A percentile compares a stretch with the other conserved stretches of the same genome.
These are phyloP conservation scores for Cynocephalus volans DNA, from an alignment of 2,113 vertebrate species.

Conservation along the genomic window DNA sequence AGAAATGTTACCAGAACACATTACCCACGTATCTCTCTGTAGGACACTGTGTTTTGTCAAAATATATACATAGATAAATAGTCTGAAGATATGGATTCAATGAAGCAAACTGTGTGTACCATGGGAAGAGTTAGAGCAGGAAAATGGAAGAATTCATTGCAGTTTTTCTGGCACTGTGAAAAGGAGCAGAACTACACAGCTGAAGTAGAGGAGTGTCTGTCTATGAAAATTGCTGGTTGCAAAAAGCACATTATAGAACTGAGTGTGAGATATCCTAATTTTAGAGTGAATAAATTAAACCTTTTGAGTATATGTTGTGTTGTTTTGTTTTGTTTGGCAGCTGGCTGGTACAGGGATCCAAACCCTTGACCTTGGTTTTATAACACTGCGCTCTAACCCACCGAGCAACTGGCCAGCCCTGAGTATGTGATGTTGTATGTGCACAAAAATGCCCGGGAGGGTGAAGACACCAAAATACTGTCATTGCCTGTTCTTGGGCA, in stretches of 20 bases:
- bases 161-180: not conserved
- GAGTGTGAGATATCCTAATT: not conserved
- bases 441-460: not conserved
- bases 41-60: not conserved
- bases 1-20: not conserved
- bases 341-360: no score
- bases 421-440: not conserved
- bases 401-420: no score
- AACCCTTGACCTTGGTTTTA: no score
- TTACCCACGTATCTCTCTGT: not conserved
- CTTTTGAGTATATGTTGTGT: not conserved
- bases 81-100: slow-evolving; percentile 6
- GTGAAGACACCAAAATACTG: not conserved
- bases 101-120: not conserved
- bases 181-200: not conserved
- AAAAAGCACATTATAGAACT: not conserved
- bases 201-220: not conserved
- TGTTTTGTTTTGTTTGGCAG: no score
- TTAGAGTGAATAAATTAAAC: not conserved
- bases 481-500: not conserved
- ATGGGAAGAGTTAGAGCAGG: not conserved
- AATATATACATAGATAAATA: not conserved
- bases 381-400: no score
- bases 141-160: not conserved
- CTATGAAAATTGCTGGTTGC: not conserved